Evolutionary conservation across 1,140 invertebrate genomes (phyloP).

Genomic region (Lasioglossum albipes): DNA sequence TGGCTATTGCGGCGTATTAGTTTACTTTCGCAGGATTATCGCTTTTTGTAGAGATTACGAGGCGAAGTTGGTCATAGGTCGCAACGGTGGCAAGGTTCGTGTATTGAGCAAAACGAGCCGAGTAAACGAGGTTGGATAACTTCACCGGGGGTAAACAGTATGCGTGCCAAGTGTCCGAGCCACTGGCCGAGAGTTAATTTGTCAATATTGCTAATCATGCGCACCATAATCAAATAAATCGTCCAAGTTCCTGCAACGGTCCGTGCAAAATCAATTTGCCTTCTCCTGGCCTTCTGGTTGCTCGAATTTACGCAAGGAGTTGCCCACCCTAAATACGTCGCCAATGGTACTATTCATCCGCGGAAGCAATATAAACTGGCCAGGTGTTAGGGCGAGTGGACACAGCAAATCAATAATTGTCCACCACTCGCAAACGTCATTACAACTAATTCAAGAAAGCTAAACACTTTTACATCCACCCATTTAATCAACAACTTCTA

Average conservation of each 20-base stretch:
- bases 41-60: not conserved
- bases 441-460: not conserved
- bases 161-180: constrained; percentile 61
- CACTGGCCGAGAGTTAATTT: constrained; percentile 66
- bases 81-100: not conserved
- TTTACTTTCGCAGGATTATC: not conserved
- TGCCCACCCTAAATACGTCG: constrained; percentile 57
- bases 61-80: not conserved
- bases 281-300: constrained; percentile 58
- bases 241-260: constrained; percentile 65
- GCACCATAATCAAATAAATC: constrained; percentile 70
- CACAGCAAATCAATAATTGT: not conserved
- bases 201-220: constrained; percentile 71
- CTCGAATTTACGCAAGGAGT: constrained; percentile 62
- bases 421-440: not conserved
- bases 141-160: constrained; percentile 48
- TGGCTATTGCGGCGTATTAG: not conserved
- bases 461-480: not conserved
- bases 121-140: constrained; percentile 40
- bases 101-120: constrained; percentile 10
- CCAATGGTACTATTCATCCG: constrained; percentile 56
- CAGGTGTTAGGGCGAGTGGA: constrained; percentile 9
- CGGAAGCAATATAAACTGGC: constrained; percentile 57
- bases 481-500: not conserved
- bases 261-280: constrained; percentile 68